Base-by-base conservation (phyloP, 1,140 invertebrate species). In the Drosophila virilis region DNA sequence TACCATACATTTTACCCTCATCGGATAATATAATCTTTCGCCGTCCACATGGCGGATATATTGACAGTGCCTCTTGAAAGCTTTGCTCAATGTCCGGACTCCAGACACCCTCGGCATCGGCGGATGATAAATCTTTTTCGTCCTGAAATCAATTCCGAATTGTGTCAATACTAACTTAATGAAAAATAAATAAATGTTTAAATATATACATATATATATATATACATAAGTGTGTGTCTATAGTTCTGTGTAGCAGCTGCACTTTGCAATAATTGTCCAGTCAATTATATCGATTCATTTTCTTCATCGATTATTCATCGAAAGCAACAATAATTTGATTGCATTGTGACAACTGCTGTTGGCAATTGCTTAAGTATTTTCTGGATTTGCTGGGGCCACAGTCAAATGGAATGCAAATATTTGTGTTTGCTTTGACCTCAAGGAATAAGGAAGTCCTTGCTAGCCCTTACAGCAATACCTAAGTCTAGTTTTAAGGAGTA, bases 1-100 rank as follows among this genome's bases (percentile, higher is more conserved):
- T 94, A 99, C 98, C 99, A 95, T 99, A 99, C 99, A 99, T 99
- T 96, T 99, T 99, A 92, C 99, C 99, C 94, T 99, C 99, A 93
- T 99, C 99, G 70, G 98, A 99, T 77, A 99, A 95, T 80, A 99
- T 99, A 92, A 99, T 99, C 95, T 99, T 99, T 91, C 99, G 95
- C 83, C 99, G 93, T 62, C 99, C 99, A 93, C 99, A 99, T 73
- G 99, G 99, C 59, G 99, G 99, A 94, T 99, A 99, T 92, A 99
- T 99, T 86, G 98, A 98, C 81, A 99, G 95, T 48, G 99, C 99
- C 94, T 99, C 99, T 93, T 99, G 98, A 94, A 99, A 99, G 93
- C 98, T 98, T 94, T 99, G 99, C 93, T 99, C 99, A 93, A 99
- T 99, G 93, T 99, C 99, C 57, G 98, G 97, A 93, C 97, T 98